phyloP scores from a whole-genome alignment of 2,113 vertebrate genomes.

The Collichthys lucidus region DNA sequence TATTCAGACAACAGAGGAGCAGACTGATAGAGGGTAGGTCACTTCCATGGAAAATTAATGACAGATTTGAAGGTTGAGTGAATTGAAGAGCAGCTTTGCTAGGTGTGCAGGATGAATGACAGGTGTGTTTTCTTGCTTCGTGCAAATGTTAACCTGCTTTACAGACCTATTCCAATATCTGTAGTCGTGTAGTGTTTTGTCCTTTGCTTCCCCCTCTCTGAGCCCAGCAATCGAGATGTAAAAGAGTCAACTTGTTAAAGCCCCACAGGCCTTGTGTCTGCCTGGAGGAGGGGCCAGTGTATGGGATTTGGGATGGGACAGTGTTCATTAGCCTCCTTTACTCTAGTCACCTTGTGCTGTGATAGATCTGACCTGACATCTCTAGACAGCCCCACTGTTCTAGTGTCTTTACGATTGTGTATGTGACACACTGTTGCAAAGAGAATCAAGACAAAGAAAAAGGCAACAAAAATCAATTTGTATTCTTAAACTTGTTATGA shows the following conservation, averaged over 20 bases:
- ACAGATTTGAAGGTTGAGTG: slow-evolving; percentile 8
- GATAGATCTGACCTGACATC: slow-evolving; percentile 62
- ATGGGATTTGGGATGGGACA: slow-evolving; percentile 8
- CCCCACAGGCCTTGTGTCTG: neutral
- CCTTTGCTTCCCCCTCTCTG: neutral
- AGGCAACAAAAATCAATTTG: neutral
- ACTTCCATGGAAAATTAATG: slow-evolving; percentile 16
- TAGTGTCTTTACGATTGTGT: slow-evolving; percentile 26
- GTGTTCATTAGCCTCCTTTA: slow-evolving; percentile 17
- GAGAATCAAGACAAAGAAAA: slow-evolving; percentile 1
- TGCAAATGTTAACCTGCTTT: slow-evolving; percentile 13
- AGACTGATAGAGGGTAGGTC: neutral
- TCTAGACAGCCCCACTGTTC: slow-evolving; percentile 28
- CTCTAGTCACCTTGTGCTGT: slow-evolving; percentile 61
- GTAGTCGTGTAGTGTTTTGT: neutral
- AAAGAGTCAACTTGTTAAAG: slow-evolving; percentile 36
- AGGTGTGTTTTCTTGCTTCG: slow-evolving; percentile 21
- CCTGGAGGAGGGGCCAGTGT: neutral
- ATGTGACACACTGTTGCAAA: neutral
- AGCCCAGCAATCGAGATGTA: slow-evolving; percentile 7
- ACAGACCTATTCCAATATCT: slow-evolving; percentile 24
- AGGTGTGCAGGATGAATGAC: slow-evolving; percentile 9
- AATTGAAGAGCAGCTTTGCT: slow-evolving; percentile 15
- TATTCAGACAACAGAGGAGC: slow-evolving; percentile 23
- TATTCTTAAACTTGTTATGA: neutral